These are phyloP conservation scores for Mycteria americana DNA, from an alignment of 2,797 vertebrate genomes.

Conservation along the genomic window DNA sequence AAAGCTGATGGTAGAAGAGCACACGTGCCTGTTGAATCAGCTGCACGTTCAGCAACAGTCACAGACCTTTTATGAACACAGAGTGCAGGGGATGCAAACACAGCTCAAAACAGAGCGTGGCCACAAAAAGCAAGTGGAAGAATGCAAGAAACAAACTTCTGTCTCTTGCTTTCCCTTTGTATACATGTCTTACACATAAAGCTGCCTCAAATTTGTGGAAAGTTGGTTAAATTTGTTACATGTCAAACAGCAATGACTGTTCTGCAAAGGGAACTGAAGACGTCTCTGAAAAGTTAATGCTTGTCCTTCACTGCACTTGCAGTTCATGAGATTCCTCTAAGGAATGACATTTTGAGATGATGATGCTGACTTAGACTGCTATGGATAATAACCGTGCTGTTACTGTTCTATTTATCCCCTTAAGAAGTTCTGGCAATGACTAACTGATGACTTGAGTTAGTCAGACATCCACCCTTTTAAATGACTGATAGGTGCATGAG, in stretches of 20 bases:
- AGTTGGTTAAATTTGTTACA: neutral
- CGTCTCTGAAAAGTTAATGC: neutral
- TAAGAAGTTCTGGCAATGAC: slow-evolving; percentile 10
- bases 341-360: neutral
- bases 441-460: slow-evolving; percentile 36
- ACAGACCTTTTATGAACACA: neutral
- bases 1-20: neutral
- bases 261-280: neutral
- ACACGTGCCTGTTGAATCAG: neutral
- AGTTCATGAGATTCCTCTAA: neutral
- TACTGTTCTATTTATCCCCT: slow-evolving; percentile 12
- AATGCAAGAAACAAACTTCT: neutral
- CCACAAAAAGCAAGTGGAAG: neutral
- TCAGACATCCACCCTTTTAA: slow-evolving; percentile 31
- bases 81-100: neutral
- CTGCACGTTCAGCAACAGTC: neutral
- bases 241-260: neutral
- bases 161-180: neutral
- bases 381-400: neutral
- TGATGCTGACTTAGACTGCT: neutral
- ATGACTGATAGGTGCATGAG: slow-evolving; percentile 7
- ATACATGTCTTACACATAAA: rapidly evolving
- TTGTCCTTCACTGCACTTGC: neutral
- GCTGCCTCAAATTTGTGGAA: neutral
- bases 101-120: neutral